These are phyloP conservation scores for Hippasteria phrygiana DNA, from an alignment of 53 echinoderm and acorn worm genomes.

Conservation along the genomic window DNA sequence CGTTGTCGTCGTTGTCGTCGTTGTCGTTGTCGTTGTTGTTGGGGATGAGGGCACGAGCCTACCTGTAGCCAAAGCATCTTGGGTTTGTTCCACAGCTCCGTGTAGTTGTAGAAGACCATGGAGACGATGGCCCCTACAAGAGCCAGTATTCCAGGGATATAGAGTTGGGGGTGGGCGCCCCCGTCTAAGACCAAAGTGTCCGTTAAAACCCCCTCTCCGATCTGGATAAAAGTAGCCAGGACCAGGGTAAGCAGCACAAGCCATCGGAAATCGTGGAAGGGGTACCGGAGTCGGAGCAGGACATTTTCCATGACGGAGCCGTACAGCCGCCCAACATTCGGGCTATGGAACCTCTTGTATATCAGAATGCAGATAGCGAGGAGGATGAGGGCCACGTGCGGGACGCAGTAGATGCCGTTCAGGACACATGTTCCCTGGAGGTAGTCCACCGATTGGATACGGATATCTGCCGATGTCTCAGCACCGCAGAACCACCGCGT, in stretches of 20 bases:
- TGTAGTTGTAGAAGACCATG: constrained; percentile 14
- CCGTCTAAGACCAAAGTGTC: constrained; percentile 31
- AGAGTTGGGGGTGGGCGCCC: constrained; percentile 49
- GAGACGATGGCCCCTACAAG: constrained; percentile 33
- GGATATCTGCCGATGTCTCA: neutral
- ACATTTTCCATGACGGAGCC: neutral
- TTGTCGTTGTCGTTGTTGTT: neutral
- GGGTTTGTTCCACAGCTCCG: constrained; percentile 60
- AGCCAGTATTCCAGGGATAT: constrained; percentile 26
- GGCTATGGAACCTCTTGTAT: constrained; percentile 17
- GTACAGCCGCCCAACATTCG: constrained; percentile 16
- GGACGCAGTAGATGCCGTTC: constrained; percentile 53
- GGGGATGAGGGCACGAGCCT: neutral
- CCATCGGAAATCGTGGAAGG: constrained; percentile 43
- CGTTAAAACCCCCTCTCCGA: constrained; percentile 64
- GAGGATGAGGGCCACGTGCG: constrained; percentile 25
- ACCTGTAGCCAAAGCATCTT: constrained; percentile 45
- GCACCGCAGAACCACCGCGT: constrained; percentile 43
- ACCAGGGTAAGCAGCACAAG: constrained; percentile 9
- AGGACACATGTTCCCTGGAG: constrained; percentile 24
- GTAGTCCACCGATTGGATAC: neutral
- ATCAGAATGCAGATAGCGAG: neutral
- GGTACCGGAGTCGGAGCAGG: constrained; percentile 41
- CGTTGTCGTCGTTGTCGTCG: no score
- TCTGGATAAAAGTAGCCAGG: constrained; percentile 15